Conservation (phyloP, 2,888 invertebrate species). For the Terebella lapidaria region DNA sequence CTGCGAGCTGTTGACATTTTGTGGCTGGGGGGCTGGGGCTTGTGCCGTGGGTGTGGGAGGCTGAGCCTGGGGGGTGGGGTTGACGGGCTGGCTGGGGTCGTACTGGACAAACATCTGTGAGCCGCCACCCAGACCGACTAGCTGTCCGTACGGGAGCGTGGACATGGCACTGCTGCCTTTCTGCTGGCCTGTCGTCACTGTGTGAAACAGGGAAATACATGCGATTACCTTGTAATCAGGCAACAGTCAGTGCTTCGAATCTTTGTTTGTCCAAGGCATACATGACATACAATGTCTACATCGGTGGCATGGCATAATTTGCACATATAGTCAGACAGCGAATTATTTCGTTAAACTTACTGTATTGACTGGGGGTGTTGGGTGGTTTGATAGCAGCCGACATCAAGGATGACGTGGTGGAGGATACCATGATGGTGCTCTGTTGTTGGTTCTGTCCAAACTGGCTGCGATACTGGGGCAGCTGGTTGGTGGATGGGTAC, state of each 20-base stretch:
- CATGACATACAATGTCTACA: too few species aligned
- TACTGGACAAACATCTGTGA: slow-evolving; percentile 62
- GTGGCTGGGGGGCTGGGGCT: slow-evolving; percentile 21
- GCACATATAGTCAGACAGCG: too few species aligned
- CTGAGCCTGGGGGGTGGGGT: slow-evolving; percentile 46
- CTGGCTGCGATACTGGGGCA: slow-evolving; percentile 16
- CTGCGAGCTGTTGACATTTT: slow-evolving; percentile 54
- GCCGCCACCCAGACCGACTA: slow-evolving; percentile 31
- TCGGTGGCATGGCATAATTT: neutral
- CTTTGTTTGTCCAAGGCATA: too few species aligned
- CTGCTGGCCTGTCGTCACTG: slow-evolving; percentile 20
- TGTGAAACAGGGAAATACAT: neutral
- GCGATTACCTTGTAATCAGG: neutral
- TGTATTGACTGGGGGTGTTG: slow-evolving; percentile 17
- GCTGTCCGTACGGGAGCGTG: slow-evolving; percentile 19
- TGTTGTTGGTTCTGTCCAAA: slow-evolving; percentile 15
- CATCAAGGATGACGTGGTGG: slow-evolving; percentile 83
- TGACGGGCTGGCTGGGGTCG: slow-evolving; percentile 55
- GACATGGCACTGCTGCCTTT: slow-evolving; percentile 24
- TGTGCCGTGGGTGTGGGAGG: slow-evolving; percentile 35
- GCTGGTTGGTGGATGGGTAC: slow-evolving; percentile 51
- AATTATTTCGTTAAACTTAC: slow-evolving; percentile 12
- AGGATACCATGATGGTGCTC: slow-evolving; percentile 76
- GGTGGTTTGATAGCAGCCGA: slow-evolving; percentile 72
- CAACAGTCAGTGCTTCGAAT: neutral